Conservation (phyloP, 2,797 vertebrate genomes). For the Chelidonichthys spinosus region DNA sequence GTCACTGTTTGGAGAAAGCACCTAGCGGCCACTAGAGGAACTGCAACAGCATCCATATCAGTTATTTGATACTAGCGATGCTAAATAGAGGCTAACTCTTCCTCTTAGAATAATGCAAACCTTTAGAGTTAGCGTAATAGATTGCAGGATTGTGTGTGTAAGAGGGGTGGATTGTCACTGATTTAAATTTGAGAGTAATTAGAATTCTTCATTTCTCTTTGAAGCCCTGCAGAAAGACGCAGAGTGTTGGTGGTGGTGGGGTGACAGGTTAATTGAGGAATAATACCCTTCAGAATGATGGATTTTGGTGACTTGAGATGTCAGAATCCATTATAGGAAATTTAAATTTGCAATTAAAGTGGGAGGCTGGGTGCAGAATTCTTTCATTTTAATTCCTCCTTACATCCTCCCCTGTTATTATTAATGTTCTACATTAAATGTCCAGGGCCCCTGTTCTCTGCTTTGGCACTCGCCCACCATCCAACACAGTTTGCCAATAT, state of each 20-base stretch:
- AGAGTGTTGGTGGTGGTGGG: conserved; percentile 70
- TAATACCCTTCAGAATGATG: conserved; percentile 90
- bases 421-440: conserved; percentile 82
- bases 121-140: conserved; percentile 38
- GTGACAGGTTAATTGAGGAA: conserved; percentile 90
- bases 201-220: conserved; percentile 86
- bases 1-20: conserved; percentile 5
- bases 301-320: conserved; percentile 90
- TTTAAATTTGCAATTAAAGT: conserved; percentile 90
- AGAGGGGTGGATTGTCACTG: conserved; percentile 80
- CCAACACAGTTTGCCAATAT: conserved; percentile 73
- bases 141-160: conserved; percentile 49
- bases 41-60: conserved; percentile 14
- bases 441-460: conserved; percentile 71
- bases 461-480: conserved; percentile 57
- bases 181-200: conserved; percentile 87
- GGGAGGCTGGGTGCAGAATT: conserved; percentile 80
- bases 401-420: conserved; percentile 77
- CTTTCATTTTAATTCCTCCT: conserved; percentile 80
- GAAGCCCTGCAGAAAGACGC: conserved; percentile 80
- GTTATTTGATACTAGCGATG: not conserved
- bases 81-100: conserved; percentile 10
- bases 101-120: conserved; percentile 22
- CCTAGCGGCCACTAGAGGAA: conserved; percentile 15
- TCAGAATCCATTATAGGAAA: conserved; percentile 88